Conservation (phyloP, 2,113 vertebrate genomes). For the Oriolus oriolus region DNA sequence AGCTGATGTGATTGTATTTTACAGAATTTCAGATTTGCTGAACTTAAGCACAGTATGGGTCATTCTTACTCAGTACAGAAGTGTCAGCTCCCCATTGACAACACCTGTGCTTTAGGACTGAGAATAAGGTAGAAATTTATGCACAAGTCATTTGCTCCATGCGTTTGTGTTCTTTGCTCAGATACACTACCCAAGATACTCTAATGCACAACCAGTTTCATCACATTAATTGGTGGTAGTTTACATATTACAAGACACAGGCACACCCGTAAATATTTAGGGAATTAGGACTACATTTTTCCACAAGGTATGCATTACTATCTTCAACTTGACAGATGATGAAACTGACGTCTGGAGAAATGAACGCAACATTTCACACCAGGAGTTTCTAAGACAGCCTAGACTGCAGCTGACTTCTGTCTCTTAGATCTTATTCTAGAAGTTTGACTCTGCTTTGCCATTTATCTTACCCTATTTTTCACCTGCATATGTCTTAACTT, state of each 20-base stretch:
- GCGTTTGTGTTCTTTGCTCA: not conserved
- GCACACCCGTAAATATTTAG: not conserved
- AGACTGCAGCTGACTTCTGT: not conserved
- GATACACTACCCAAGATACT: not conserved
- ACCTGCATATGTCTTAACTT: not conserved
- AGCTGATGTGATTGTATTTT: not conserved
- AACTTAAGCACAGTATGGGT: not conserved
- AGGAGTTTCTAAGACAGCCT: not conserved
- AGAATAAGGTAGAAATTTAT: not conserved
- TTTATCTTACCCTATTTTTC: not conserved
- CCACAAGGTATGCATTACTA: not conserved
- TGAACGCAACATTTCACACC: not conserved
- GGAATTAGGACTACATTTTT: not conserved
- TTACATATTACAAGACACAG: not conserved
- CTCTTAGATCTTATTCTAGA: constrained; percentile 4
- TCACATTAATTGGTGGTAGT: not conserved
- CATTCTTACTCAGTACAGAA: not conserved
- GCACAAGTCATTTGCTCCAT: not conserved
- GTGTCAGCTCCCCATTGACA: not conserved
- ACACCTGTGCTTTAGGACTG: not conserved
- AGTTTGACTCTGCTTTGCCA: not conserved
- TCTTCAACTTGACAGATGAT: not conserved
- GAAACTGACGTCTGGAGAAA: constrained; percentile 2
- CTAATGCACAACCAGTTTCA: not conserved
- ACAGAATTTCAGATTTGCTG: not conserved